Conservation (phyloP, 2,888 invertebrate genomes). For the Trissoscelio sp. region DNA sequence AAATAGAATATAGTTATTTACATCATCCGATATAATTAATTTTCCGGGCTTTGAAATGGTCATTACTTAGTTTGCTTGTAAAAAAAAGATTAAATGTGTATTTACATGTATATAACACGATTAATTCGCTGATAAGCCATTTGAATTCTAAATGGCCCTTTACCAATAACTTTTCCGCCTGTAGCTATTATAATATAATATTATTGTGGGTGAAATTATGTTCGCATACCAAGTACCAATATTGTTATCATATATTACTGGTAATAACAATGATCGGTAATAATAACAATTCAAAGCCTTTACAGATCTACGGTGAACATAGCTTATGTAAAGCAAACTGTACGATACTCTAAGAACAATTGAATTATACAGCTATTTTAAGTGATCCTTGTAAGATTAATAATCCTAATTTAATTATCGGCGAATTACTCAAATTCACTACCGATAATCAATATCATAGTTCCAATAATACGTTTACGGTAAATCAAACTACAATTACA, state of each 20-base stretch:
- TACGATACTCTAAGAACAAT: slow-evolving; percentile 24
- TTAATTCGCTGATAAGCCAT: slow-evolving; percentile 4
- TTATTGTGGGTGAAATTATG: slow-evolving; percentile 22
- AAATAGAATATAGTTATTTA: slow-evolving; percentile 11
- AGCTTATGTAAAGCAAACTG: slow-evolving; percentile 22
- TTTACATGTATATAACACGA: not conserved
- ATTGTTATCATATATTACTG: slow-evolving; percentile 10
- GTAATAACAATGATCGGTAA: slow-evolving; percentile 28
- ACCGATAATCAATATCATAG: not conserved
- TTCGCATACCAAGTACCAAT: slow-evolving; percentile 9
- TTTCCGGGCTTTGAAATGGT: not conserved
- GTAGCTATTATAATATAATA: not conserved
- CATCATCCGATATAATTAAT: not conserved
- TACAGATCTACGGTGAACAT: slow-evolving; percentile 21
- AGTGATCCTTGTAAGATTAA: slow-evolving; percentile 5
- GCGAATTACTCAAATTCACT: not conserved
- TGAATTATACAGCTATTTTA: slow-evolving; percentile 17
- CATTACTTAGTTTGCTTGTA: not conserved
- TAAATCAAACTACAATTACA: not conserved
- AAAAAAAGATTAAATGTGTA: not conserved
- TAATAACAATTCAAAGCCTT: slow-evolving; percentile 29
- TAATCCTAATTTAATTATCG: slow-evolving; percentile 1
- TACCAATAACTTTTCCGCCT: not conserved
- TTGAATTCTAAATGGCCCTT: not conserved
- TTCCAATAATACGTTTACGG: not conserved